Conservation (phyloP, 2,888 invertebrate species). For the Autographa gamma region DNA sequence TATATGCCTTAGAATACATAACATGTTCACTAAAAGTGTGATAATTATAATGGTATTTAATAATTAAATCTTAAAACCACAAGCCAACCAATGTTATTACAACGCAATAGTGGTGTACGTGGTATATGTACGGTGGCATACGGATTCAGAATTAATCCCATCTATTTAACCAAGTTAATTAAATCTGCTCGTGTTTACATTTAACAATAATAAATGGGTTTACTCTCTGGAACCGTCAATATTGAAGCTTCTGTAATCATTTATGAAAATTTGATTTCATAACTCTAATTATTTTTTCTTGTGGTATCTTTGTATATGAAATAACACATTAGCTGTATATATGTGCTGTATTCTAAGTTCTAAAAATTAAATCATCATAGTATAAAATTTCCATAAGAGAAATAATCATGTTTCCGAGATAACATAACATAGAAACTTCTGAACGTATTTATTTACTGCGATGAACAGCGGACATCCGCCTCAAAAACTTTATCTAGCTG, state of each 20-base stretch:
- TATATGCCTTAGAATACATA: no score
- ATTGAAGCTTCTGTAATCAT: neutral
- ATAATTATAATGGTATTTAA: neutral
- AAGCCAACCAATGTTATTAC: slow-evolving; percentile 1
- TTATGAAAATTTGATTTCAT: neutral
- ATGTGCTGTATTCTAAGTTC: no score
- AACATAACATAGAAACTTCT: no score
- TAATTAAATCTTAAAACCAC: neutral
- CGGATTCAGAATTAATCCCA: neutral
- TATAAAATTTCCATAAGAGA: no score
- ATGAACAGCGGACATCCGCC: no score
- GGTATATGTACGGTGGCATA: no score
- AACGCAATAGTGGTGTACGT: neutral
- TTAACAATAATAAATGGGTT: slow-evolving; percentile 8
- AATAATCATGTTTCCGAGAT: no score
- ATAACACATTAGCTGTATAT: no score
- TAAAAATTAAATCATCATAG: no score
- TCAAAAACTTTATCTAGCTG: neutral
- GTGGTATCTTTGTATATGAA: no score
- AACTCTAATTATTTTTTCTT: no score
- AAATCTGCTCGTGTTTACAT: slow-evolving; percentile 7
- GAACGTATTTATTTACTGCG: no score
- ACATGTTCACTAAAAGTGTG: neutral
- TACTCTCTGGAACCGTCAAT: neutral
- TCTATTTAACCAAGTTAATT: slow-evolving; percentile 5